Percentiles rank a stretch among this genome's conserved stretches.
Conservation (phyloP, 2,888 invertebrate species). For the Boloria selene region DNA sequence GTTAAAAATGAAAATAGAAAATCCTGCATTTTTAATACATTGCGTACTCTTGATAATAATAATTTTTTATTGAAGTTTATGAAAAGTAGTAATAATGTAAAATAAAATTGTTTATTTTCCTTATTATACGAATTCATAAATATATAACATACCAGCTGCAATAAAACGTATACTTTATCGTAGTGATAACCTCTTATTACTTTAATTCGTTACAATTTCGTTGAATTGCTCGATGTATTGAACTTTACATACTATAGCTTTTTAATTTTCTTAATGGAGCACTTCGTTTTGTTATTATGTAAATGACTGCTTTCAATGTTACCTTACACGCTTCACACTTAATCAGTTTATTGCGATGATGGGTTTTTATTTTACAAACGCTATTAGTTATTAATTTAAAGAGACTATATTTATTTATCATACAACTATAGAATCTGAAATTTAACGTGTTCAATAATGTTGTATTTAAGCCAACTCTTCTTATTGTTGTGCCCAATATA, state of each 20-base stretch:
- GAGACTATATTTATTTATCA: no score
- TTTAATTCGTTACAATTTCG: conserved; percentile 24
- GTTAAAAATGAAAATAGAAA: conserved; percentile 5
- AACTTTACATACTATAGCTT: conserved; percentile 35
- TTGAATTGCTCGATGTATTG: conserved; percentile 21
- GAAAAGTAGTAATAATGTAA: no score
- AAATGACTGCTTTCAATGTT: conserved; percentile 36
- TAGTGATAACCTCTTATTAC: conserved; percentile 3
- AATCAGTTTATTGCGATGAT: conserved; percentile 8
- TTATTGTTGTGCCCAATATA: no score
- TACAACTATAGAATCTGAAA: no score
- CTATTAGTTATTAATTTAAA: conserved; percentile 5
- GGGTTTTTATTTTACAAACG: conserved; percentile 3
- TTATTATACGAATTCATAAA: not conserved
- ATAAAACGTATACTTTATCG: not conserved
- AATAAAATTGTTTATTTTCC: no score
- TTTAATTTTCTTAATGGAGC: conserved; percentile 47
- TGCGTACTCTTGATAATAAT: not conserved
- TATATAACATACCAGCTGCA: not conserved
- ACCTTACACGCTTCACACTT: conserved; percentile 6
- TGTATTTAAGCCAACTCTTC: no score
- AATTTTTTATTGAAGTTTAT: no score
- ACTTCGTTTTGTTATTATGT: conserved; percentile 35
- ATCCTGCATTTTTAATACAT: conserved; percentile 1
- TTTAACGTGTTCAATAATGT: no score